Percentiles rank a stretch among this genome's conserved stretches.
Conservation (phyloP, 2,888 invertebrate genomes). For the Ypsolopha sequella region DNA sequence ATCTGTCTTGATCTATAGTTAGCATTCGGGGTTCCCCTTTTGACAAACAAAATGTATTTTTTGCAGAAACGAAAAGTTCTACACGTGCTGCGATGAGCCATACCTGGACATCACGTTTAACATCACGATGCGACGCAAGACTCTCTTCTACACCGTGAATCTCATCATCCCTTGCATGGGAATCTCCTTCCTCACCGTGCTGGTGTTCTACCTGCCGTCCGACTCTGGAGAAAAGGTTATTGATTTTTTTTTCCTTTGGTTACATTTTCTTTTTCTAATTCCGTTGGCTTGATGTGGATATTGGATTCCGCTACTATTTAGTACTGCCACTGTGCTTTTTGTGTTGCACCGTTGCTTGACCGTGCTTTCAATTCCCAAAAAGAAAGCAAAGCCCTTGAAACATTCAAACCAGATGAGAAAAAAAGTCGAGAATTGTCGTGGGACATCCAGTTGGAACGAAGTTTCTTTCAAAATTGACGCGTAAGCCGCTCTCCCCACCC, state of each 20-base stretch:
- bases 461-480: too few relatives aligned
- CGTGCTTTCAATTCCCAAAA: not conserved
- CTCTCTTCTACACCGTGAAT: slow-evolving; percentile 97
- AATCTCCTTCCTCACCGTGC: slow-evolving; percentile 95
- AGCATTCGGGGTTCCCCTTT: not conserved
- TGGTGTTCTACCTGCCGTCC: slow-evolving; percentile 97
- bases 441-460: too few relatives aligned
- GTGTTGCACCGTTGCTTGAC: not conserved
- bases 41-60: slow-evolving; percentile 4
- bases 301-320: not conserved
- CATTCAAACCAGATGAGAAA: not conserved
- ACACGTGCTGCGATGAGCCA: slow-evolving; percentile 97
- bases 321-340: not conserved
- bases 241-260: not conserved
- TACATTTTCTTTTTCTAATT: not conserved
- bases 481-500: too few relatives aligned
- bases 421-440: too few relatives aligned
- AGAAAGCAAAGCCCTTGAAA: not conserved
- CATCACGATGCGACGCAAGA: slow-evolving; percentile 96
- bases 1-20: not conserved
- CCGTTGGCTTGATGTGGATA: not conserved
- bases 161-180: slow-evolving; percentile 97
- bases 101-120: slow-evolving; percentile 97
- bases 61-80: slow-evolving; percentile 89
- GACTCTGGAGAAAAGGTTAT: slow-evolving; percentile 97